Base-by-base conservation (phyloP, 2,888 invertebrate genomes). In the Dendrolimus houi region DNA sequence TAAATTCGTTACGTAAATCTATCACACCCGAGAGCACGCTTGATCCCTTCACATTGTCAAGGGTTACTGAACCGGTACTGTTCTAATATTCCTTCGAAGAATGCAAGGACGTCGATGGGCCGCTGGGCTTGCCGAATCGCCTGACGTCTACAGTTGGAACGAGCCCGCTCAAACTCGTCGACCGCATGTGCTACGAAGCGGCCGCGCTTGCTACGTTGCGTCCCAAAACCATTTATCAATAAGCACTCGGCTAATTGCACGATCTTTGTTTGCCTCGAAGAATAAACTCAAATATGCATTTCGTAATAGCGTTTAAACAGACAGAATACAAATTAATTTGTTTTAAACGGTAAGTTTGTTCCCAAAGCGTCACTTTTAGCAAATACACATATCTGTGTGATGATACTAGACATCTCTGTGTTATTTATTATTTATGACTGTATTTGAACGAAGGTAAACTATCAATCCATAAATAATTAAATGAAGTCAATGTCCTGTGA, bases 21-120 rank as follows among this genome's bases (percentile, higher is more conserved):
- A 73, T 79, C 79, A 68, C 76, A 79, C 78, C 81, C 75, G 74
- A 76, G 77, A 75, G 68, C 75, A 67, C 67, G 62, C 64, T 64
- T 79, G 73, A 81, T 84, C 83, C 85, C 81, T 84, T 86, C 83
- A 86, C 86, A 85, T 85, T 85, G 80, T 79, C 81, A 81, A 77
- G 77, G 83, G 83, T 86, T 79, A 77, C 77, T 83, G 86, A 87
- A 83, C 87, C 83, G 83, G 83, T 83, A 84, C 81, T 77, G 78
- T 77, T 81, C 72, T 81, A 81, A 74, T 83, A 73, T 79, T 78
- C 77, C 77, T 77, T 77, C 71, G 72, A 85, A 85, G 86, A 86
- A 87, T 87, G 86, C 87, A 86, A 86, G 85, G 85, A 83, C 85
- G 81, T 65, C 78, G 81, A 83, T 83, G 81, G 75, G 68, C 73